Percentiles rank a stretch among this genome's conserved stretches.
Conservation (phyloP, 2,888 invertebrate genomes). For the Scotopteryx bipunctaria region DNA sequence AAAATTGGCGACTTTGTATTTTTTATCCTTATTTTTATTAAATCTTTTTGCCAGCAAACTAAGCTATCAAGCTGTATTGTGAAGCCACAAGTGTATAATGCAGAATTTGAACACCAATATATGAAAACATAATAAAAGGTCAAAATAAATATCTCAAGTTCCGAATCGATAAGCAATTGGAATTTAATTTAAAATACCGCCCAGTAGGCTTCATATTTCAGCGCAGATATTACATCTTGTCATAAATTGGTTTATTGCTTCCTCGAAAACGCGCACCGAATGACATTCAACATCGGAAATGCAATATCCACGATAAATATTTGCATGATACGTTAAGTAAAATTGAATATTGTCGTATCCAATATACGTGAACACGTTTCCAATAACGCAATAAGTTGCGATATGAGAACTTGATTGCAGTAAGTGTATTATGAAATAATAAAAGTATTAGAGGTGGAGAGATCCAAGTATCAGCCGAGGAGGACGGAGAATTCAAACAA, state of each 20-base stretch:
- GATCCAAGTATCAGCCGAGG: constrained; percentile 54
- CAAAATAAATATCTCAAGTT: constrained; percentile 15
- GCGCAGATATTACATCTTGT: constrained; percentile 39
- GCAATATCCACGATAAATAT: constrained; percentile 41
- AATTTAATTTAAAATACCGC: constrained; percentile 36
- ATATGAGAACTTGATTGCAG: constrained; percentile 53
- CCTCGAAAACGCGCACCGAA: constrained; percentile 38
- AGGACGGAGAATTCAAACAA: constrained; percentile 69
- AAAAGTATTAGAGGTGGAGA: constrained; percentile 66
- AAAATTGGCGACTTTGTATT: neutral
- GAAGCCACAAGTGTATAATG: neutral
- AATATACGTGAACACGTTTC: constrained; percentile 36
- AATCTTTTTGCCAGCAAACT: no score
- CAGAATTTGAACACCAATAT: neutral
- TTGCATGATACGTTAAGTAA: constrained; percentile 37
- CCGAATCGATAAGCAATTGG: constrained; percentile 26
- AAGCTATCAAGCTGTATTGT: neutral
- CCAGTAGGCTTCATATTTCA: constrained; percentile 38
- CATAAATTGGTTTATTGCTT: constrained; percentile 42
- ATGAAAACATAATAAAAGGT: constrained; percentile 11
- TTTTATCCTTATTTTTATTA: neutral
- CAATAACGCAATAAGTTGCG: constrained; percentile 52
- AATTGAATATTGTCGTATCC: constrained; percentile 35
- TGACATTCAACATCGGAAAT: constrained; percentile 39
- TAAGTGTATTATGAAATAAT: constrained; percentile 67